A percentile compares a stretch with the other conserved stretches of the same genome.
phyloP scores from a whole-genome alignment of 2,797 vertebrate genomes.

The Sciaenops ocellatus region DNA sequence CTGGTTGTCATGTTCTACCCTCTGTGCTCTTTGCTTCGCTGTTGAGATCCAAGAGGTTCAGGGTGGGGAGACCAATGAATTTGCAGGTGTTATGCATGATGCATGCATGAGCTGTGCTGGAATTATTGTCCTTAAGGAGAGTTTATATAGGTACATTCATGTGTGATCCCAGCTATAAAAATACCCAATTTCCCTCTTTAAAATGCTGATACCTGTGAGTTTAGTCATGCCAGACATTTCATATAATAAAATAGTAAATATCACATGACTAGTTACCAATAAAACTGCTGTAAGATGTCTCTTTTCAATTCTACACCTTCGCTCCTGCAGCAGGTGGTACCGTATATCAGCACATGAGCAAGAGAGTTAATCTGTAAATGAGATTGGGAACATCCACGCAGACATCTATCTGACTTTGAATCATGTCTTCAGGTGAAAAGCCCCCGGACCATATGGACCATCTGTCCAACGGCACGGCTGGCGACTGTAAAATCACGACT shows the following conservation, averaged over 20 bases:
- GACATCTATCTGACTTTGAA: constrained; percentile 48
- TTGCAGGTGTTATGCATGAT: no score
- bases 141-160: no score
- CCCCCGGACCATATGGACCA: constrained; percentile 71
- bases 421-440: constrained; percentile 59
- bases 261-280: no score
- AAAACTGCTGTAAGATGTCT: background rate
- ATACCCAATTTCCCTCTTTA: background rate
- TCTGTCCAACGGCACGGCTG: constrained; percentile 37
- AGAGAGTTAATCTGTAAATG: constrained; percentile 77
- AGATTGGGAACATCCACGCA: constrained; percentile 61
- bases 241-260: background rate
- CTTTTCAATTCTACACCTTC: constrained; percentile 2
- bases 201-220: background rate
- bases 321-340: constrained; percentile 43
- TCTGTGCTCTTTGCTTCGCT: no score
- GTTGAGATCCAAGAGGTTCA: no score
- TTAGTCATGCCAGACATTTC: background rate
- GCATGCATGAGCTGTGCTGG: no score
- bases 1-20: no score
- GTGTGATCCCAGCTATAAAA: background rate
- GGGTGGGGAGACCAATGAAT: no score
- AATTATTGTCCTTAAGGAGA: no score
- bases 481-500: constrained; percentile 30
- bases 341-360: constrained; percentile 22